A percentile compares a stretch with the other conserved stretches of the same genome.
Evolutionary conservation across 2,113 vertebrate genomes (phyloP).

Genomic region (Fulmarus glacialis): DNA sequence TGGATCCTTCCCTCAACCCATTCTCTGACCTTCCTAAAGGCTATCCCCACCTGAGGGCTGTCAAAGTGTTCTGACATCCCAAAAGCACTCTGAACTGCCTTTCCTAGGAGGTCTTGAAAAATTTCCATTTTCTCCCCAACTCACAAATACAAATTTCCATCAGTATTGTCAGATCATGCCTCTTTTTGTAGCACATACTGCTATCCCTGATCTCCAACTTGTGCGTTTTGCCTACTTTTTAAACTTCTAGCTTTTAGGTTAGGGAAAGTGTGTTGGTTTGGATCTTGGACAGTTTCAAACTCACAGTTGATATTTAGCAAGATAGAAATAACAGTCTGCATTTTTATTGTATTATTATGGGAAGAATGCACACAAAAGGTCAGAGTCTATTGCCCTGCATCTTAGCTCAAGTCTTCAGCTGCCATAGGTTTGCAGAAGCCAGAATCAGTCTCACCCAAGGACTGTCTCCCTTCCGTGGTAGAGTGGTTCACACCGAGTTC

Average conservation of each 20-base stretch:
- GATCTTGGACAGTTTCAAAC: not conserved
- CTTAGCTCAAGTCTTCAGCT: slow-evolving; percentile 15
- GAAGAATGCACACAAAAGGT: slow-evolving; percentile 47
- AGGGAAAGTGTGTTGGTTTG: not conserved
- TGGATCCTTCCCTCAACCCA: not conserved
- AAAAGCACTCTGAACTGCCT: not conserved
- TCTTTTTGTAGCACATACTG: not conserved
- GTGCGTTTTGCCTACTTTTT: not conserved
- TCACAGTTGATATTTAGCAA: slow-evolving; percentile 17
- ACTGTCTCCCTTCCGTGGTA: not conserved
- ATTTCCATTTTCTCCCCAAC: not conserved
- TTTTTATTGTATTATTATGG: slow-evolving; percentile 29
- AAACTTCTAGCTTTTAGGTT: not conserved
- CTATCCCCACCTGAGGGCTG: not conserved
- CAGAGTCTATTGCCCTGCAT: not conserved
- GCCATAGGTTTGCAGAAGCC: slow-evolving; percentile 13
- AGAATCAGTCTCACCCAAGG: slow-evolving; percentile 2
- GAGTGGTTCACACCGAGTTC: not conserved
- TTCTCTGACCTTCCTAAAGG: not conserved
- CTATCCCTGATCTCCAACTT: not conserved
- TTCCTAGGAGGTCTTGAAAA: not conserved
- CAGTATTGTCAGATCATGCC: not conserved
- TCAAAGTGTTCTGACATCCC: not conserved
- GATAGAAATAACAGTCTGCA: slow-evolving; percentile 34
- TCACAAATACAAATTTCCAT: not conserved